phyloP scores from a whole-genome alignment of 2,797 vertebrate genomes.

The Propithecus perrieri region DNA sequence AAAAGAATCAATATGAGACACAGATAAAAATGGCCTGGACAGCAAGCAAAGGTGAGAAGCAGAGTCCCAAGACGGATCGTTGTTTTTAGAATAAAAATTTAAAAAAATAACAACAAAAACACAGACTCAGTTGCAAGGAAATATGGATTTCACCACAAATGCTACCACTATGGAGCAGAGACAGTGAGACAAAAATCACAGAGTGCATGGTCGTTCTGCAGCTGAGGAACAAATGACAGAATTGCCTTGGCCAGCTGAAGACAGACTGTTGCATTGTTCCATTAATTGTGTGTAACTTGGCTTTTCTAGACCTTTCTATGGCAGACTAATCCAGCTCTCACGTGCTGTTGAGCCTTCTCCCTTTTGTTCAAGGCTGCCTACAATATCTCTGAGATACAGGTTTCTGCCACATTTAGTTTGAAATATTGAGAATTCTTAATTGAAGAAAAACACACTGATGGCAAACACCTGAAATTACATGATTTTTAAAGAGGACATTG shows the following conservation, averaged over 20 bases:
- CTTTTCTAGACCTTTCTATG: constrained; percentile 79
- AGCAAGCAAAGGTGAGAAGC: constrained; percentile 49
- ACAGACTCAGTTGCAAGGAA: constrained; percentile 58
- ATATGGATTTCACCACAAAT: constrained; percentile 78
- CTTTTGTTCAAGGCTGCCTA: constrained; percentile 44
- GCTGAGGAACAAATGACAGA: constrained; percentile 82
- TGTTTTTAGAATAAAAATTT: constrained; percentile 60
- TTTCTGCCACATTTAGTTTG: not conserved
- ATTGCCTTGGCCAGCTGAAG: constrained; percentile 77
- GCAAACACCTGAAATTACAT: not conserved
- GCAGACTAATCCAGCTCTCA: constrained; percentile 71
- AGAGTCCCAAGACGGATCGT: constrained; percentile 66
- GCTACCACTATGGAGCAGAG: constrained; percentile 65
- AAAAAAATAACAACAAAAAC: not conserved
- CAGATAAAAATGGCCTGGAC: constrained; percentile 60
- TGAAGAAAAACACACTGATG: constrained; percentile 5
- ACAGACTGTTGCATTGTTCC: constrained; percentile 81
- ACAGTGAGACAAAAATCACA: constrained; percentile 77
- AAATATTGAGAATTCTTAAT: constrained; percentile 18
- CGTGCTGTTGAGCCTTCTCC: constrained; percentile 60
- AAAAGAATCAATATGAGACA: constrained; percentile 53
- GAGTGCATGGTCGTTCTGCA: constrained; percentile 76
- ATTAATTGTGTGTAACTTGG: constrained; percentile 79
- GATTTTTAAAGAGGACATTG: not conserved
- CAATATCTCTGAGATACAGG: not conserved